Conservation (phyloP, 2,888 invertebrate genomes). For the Drosophila vallismaia region DNA sequence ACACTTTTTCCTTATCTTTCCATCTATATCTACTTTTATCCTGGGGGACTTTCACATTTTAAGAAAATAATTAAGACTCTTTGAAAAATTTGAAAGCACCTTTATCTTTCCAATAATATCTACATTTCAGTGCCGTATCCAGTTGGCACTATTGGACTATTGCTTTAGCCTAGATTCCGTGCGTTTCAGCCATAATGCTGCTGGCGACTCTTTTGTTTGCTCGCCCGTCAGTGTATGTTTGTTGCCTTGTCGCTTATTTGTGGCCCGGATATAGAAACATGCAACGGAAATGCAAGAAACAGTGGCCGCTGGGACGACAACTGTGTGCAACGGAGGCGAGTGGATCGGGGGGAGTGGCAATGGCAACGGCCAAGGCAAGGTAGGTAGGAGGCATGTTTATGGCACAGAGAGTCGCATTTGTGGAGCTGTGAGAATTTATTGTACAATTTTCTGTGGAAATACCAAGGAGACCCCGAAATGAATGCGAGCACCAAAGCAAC, state of each 20-base stretch:
- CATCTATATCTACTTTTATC: not conserved
- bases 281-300: conserved; percentile 59
- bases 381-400: conserved; percentile 38
- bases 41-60: not conserved
- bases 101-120: conserved; percentile 25
- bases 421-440: conserved; percentile 39
- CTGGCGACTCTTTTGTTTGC: conserved; percentile 41
- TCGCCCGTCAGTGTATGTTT: conserved; percentile 2
- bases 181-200: conserved; percentile 41
- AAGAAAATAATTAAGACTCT: not conserved
- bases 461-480: conserved; percentile 25
- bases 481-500: conserved; percentile 31
- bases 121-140: conserved; percentile 16
- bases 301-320: conserved; percentile 39
- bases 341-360: not conserved
- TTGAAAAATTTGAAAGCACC: conserved; percentile 10
- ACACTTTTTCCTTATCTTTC: not conserved
- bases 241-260: conserved; percentile 52
- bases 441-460: conserved; percentile 39
- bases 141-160: conserved; percentile 22
- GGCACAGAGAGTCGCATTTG: conserved; percentile 44
- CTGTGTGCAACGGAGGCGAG: not conserved
- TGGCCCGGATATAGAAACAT: conserved; percentile 67
- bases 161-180: conserved; percentile 44
- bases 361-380: conserved; percentile 7